Evolutionary conservation across 1,140 invertebrate genomes (phyloP).

Genomic region (Oncopodura yosiiana): DNA sequence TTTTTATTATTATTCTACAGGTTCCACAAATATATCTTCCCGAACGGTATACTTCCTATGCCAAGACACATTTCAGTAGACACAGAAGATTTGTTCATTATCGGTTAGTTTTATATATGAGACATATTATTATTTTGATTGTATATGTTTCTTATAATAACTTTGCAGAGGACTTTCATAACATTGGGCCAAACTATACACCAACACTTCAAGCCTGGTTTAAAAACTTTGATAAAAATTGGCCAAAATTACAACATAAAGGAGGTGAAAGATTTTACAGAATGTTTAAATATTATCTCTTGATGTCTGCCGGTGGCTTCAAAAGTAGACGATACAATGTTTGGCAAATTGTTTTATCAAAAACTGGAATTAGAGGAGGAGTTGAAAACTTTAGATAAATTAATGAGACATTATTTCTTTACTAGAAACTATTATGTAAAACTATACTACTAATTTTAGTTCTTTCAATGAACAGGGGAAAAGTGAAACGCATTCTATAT

Average conservation of each 20-base stretch:
- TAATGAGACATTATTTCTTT: too few relatives aligned
- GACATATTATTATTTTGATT: constrained; percentile 9
- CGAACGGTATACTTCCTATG: constrained; percentile 30
- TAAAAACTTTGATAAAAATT: constrained; percentile 29
- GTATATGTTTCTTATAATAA: constrained; percentile 12
- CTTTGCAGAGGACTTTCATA: constrained; percentile 34
- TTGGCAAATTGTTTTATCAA: constrained; percentile 31
- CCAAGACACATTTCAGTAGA: too few relatives aligned
- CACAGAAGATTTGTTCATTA: constrained; percentile 2
- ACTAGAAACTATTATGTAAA: too few relatives aligned
- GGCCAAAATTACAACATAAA: constrained; percentile 26
- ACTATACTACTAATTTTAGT: too few relatives aligned
- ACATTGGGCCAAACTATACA: constrained; percentile 30
- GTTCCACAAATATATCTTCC: constrained; percentile 32
- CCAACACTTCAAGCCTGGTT: constrained; percentile 31
- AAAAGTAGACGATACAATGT: constrained; percentile 19
- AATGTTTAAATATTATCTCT: constrained; percentile 32
- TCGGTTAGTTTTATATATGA: background rate
- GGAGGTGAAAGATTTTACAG: constrained; percentile 25
- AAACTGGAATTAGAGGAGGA: constrained; percentile 29
- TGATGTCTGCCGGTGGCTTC: constrained; percentile 24
- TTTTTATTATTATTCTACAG: background rate
- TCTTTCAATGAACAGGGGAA: too few relatives aligned
- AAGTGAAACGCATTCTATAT: too few relatives aligned
- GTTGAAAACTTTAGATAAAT: constrained; percentile 1